phyloP scores from a whole-genome alignment of 2,113 vertebrate species.

The Ceyx margarethae region DNA sequence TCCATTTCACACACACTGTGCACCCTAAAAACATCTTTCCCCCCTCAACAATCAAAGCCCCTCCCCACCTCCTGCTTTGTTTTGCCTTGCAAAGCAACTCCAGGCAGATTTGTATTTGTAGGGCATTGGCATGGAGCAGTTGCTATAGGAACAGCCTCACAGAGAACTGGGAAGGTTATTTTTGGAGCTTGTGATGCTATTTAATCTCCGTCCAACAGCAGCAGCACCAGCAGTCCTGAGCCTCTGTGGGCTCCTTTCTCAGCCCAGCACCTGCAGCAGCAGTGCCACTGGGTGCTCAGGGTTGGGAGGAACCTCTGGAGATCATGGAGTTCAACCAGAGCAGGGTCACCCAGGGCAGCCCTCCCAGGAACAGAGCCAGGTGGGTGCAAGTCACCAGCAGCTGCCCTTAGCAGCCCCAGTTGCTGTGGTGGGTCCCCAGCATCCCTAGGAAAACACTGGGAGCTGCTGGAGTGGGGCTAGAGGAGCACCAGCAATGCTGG shows the following conservation, averaged over 20 bases:
- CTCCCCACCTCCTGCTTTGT: neutral
- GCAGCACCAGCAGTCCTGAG: neutral
- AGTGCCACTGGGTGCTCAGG: no score
- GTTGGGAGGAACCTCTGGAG: no score
- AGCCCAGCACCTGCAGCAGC: neutral
- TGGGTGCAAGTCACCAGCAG: neutral
- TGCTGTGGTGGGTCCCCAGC: neutral
- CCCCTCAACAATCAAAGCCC: accelerated
- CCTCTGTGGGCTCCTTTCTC: neutral
- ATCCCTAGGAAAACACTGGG: neutral
- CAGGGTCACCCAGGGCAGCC: no score
- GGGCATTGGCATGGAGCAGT: slow-evolving; percentile 73
- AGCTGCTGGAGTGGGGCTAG: no score
- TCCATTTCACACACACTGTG: accelerated
- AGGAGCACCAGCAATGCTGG: no score
- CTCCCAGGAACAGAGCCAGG: no score
- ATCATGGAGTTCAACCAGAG: no score
- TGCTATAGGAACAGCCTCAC: slow-evolving; percentile 80
- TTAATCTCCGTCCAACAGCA: slow-evolving; percentile 48
- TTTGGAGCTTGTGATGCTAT: slow-evolving; percentile 63
- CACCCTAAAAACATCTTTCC: neutral
- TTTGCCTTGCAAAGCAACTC: neutral
- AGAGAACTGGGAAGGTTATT: slow-evolving; percentile 58
- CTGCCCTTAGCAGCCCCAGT: neutral
- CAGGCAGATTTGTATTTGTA: neutral